These are phyloP conservation scores for Synergus gifuensis DNA, from an alignment of 2,888 invertebrate species.

Conservation along the genomic window DNA sequence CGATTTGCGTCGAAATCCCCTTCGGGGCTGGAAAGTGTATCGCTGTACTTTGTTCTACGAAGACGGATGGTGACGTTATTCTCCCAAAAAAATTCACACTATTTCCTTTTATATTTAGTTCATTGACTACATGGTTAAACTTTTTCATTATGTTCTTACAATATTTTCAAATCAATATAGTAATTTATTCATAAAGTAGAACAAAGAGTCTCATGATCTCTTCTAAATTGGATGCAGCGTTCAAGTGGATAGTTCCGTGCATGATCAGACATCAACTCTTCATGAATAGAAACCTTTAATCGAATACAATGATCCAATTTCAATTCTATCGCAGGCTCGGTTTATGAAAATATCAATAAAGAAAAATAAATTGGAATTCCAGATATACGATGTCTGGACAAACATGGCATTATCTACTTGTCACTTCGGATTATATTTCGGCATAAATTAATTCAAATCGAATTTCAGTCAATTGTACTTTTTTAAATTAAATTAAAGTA, in stretches of 20 bases:
- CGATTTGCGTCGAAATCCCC: slow-evolving; percentile 69
- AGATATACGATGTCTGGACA: background rate
- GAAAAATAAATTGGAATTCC: background rate
- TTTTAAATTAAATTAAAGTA: too few relatives aligned
- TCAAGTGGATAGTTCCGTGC: background rate
- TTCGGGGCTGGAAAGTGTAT: slow-evolving; percentile 65
- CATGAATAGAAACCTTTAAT: background rate
- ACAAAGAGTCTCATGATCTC: too few relatives aligned
- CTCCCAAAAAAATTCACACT: slow-evolving; percentile 7
- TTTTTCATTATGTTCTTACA: background rate
- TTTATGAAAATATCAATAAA: background rate
- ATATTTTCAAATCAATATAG: too few relatives aligned
- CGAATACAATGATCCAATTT: background rate
- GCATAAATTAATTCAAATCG: background rate
- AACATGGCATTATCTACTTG: background rate
- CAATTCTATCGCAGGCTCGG: too few relatives aligned
- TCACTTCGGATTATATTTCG: too few relatives aligned
- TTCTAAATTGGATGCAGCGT: background rate
- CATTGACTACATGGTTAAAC: background rate
- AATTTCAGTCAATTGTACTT: too few relatives aligned
- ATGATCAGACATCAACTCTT: background rate
- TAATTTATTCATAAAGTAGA: too few relatives aligned
- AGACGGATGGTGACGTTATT: slow-evolving; percentile 44
- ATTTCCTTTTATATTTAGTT: background rate
- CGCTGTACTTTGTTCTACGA: slow-evolving; percentile 68